phyloP scores from a whole-genome alignment of 1,140 invertebrate genomes.

The Condylostylus longicornis region DNA sequence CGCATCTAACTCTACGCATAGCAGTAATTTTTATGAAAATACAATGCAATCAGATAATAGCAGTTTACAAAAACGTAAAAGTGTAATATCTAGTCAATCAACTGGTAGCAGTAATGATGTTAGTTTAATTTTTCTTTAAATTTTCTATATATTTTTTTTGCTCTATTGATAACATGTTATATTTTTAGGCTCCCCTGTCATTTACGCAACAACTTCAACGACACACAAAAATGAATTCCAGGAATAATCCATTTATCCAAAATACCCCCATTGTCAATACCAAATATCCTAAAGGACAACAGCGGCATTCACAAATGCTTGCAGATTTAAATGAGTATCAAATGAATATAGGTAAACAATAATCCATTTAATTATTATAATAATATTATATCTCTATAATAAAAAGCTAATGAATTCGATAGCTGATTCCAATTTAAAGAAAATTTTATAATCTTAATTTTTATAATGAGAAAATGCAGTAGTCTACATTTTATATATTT shows the following conservation, averaged over 20 bases:
- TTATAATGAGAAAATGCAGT: too few species aligned
- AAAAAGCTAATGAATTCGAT: too few species aligned
- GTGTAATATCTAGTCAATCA: constrained; percentile 33
- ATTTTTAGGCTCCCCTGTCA: constrained; percentile 36
- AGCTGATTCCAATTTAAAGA: too few species aligned
- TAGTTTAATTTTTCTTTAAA: constrained; percentile 7
- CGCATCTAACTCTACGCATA: constrained; percentile 31
- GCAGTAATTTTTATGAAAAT: constrained; percentile 32
- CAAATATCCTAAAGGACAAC: constrained; percentile 38
- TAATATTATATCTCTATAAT: too few species aligned
- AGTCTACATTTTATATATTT: too few species aligned
- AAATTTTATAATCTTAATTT: too few species aligned
- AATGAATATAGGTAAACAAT: constrained; percentile 10
- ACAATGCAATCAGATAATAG: constrained; percentile 32
- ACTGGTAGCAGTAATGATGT: constrained; percentile 33
- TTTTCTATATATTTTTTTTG: constrained; percentile 5
- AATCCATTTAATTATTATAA: too few species aligned
- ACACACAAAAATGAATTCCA: constrained; percentile 28
- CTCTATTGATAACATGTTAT: not conserved
- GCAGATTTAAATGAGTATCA: constrained; percentile 31
- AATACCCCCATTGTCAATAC: constrained; percentile 22
- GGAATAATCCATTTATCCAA: constrained; percentile 23
- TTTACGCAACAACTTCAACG: constrained; percentile 65
- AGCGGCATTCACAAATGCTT: constrained; percentile 33
- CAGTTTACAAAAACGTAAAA: constrained; percentile 31